Evolutionary conservation across 2,888 invertebrate genomes (phyloP), one percentile per base, ranked within the genome.

Genomic region (Drosophila hawaiiensis): DNA sequence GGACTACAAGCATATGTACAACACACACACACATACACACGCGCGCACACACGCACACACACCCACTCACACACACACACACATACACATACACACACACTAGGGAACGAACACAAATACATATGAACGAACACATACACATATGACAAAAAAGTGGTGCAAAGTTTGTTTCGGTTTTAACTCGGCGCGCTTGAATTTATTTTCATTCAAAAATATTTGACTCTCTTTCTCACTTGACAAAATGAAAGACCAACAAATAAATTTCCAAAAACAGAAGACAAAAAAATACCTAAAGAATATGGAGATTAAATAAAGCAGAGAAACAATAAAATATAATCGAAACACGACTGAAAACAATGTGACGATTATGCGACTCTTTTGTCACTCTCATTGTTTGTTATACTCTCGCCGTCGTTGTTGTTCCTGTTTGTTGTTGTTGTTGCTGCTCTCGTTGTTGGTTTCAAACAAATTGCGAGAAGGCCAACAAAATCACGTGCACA

Each of bases 131-230:
- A 68, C 35, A 62, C 10, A 65, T 33, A 70, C 47, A 63, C 35
- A 64, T 28, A 62, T 52, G 68, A 43, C 56, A 41, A 68, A 79
- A 84, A 83, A 83, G 22, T 84, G 82, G 92, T 92, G 92, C 92
- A 92, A 91, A 91, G 91, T 91, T 87, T 92, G 92, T 92, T 91
- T 92, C 92, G 92, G 92, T 92, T 92, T 92, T 89, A 91, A 91
- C 85, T 91, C 88, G 83, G 91, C 92, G 92, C 92, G 92, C 90
- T 91, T 91, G 83, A 91, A 90, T 82, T 89, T 82, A 76, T 75
- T 78, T 84, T 84, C 73, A 75, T 83, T 73, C 52, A 71, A 67
- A 37, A 37, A 39, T 62, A 70, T 69, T 60, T 68, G 54, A 67
- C 70, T 50, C 62, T 53, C 52, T 55, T 68, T 39, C 67, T 61